Evolutionary conservation across 2,888 invertebrate species (phyloP), one percentile per base, ranked within the genome.

Genomic region (Bombylius discolor): DNA sequence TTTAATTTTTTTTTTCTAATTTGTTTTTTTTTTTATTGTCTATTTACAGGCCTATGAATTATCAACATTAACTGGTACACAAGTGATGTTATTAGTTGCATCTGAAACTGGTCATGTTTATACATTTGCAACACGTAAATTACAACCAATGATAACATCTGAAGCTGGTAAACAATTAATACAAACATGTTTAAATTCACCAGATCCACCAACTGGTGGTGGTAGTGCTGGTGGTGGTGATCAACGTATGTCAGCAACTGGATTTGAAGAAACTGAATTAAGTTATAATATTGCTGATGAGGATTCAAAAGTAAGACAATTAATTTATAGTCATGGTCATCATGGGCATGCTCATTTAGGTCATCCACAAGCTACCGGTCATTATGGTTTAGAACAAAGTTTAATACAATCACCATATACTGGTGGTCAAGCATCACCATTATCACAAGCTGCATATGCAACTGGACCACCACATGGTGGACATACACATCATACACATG

Each of bases 81-180:
- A 99, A 79, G 98, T 99, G 75, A 99, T 99, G 98, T 80, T 99
- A 67, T 80, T 99, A 70, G 98, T 99, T 63, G 98, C 98, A 59
- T 96, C 94, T 62, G 98, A 97, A 77, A 98, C 98, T 31, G 98
- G 98, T 55, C 99, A 99, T 78, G 99, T 99, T 68, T 99, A 99
- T 79, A 99, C 99, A 61, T 99, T 98, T 78, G 98, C 99, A 61
- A 99, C 99, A 64, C 84, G 96, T 65, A 96, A 96, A 75, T 82
- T 99, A 55, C 96, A 97, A 76, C 99, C 99, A 64, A 99, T 99
- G 97, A 98, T 99, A 75, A 97, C 96, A 51, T 96, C 96, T 64
- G 90, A 91, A 73, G 89, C 90, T 58, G 98, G 98, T 64, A 98
- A 99, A 76, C 89, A 95, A 62, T 81, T 99, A 65, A 99, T 99